Conservation (phyloP, 1,140 invertebrate species). For the Solen grandis region DNA sequence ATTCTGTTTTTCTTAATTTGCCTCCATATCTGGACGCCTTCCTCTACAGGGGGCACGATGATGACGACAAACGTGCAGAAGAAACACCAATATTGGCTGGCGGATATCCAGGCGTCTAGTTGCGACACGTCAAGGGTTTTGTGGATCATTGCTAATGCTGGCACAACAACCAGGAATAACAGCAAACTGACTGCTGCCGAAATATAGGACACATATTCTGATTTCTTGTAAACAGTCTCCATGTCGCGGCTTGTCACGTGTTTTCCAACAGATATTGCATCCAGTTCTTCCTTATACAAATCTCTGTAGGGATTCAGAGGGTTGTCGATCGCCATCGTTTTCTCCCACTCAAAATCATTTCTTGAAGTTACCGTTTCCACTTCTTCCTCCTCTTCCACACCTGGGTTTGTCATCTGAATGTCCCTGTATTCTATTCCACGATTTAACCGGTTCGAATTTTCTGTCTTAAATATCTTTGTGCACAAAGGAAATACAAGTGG, state of each 20-base stretch:
- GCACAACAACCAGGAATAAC: constrained; percentile 53
- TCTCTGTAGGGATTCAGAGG: constrained; percentile 78
- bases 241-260: constrained; percentile 43
- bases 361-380: too few species aligned
- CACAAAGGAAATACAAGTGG: constrained; percentile 60
- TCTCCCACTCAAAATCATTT: too few species aligned
- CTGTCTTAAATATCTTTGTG: constrained; percentile 49
- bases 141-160: constrained; percentile 39
- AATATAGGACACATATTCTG: constrained; percentile 34
- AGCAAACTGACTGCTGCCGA: constrained; percentile 46
- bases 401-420: too few species aligned
- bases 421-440: too few species aligned
- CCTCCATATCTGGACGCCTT: constrained; percentile 40
- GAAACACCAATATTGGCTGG: constrained; percentile 18
- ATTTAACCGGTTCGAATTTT: constrained; percentile 55
- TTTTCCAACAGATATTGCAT: constrained; percentile 47
- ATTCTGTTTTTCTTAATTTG: constrained; percentile 30
- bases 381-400: too few species aligned
- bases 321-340: constrained; percentile 80
- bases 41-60: constrained; percentile 33
- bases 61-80: constrained; percentile 18
- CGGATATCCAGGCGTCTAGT: constrained; percentile 20
- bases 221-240: constrained; percentile 50
- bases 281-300: constrained; percentile 72
- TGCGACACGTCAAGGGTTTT: neutral